phyloP scores from a whole-genome alignment of 2,888 invertebrate species.

The Belgica antarctica region DNA sequence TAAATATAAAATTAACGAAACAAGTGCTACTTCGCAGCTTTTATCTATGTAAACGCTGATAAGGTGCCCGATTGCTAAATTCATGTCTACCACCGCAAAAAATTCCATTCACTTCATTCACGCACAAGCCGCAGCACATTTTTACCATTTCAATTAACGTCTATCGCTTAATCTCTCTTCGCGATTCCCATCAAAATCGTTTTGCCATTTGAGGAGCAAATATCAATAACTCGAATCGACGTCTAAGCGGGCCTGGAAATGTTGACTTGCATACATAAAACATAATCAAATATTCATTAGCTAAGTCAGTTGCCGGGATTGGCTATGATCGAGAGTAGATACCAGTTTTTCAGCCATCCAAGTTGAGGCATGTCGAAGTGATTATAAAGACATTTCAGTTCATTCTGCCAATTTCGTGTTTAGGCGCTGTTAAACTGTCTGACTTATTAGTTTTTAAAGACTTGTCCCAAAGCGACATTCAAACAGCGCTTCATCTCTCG shows the following conservation, averaged over 20 bases:
- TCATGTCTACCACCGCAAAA: too few species aligned
- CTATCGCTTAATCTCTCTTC: not conserved
- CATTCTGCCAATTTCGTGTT: slow-evolving; percentile 41
- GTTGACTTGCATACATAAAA: slow-evolving; percentile 12
- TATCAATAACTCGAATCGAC: slow-evolving; percentile 1
- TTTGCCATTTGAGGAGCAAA: not conserved
- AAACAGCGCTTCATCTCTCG: not conserved
- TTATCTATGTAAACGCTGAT: too few species aligned
- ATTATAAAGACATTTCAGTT: slow-evolving; percentile 43
- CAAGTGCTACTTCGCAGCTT: too few species aligned
- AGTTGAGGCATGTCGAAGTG: slow-evolving; percentile 2
- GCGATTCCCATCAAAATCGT: not conserved
- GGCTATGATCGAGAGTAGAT: not conserved
- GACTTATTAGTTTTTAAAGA: slow-evolving; percentile 36
- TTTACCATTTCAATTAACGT: slow-evolving; percentile 2
- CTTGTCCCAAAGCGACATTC: slow-evolving; percentile 9
- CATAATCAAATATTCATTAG: slow-evolving; percentile 23
- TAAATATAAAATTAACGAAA: too few species aligned
- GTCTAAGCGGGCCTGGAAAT: too few species aligned
- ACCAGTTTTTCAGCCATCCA: slow-evolving; percentile 7
- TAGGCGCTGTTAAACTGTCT: slow-evolving; percentile 31
- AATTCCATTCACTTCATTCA: too few species aligned
- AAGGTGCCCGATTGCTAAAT: too few species aligned
- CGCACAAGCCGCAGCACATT: too few species aligned
- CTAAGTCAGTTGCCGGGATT: not conserved